A percentile compares a stretch with the other conserved stretches of the same genome.
These are phyloP conservation scores for Podarcis cretensis DNA, from an alignment of 2,113 vertebrate species.

Conservation along the genomic window DNA sequence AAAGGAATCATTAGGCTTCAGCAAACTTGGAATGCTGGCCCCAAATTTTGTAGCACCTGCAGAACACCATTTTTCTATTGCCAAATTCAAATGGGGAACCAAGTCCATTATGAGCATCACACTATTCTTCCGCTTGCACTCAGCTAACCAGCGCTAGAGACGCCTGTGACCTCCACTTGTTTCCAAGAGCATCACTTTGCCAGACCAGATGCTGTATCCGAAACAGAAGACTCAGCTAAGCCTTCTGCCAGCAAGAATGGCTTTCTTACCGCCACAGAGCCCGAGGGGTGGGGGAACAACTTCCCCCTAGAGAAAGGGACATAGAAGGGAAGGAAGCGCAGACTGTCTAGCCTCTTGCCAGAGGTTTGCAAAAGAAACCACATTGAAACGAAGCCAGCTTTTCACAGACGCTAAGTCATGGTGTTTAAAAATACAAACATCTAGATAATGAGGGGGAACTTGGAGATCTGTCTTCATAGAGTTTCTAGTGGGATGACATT, in stretches of 20 bases:
- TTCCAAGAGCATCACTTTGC: conserved; percentile 13
- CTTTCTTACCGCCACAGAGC: conserved; percentile 31
- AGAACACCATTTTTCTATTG: neutral
- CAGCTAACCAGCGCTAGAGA: neutral
- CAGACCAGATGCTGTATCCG: conserved; percentile 26
- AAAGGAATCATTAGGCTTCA: neutral
- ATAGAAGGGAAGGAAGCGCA: conserved; percentile 32
- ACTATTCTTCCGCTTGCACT: neutral
- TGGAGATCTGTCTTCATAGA: conserved; percentile 52
- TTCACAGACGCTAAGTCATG: conserved; percentile 32
- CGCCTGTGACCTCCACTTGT: neutral
- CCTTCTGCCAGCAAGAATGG: neutral
- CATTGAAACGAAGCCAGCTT: conserved; percentile 30
- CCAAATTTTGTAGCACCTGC: neutral
- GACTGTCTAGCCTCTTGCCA: conserved; percentile 29
- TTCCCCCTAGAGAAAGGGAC: conserved; percentile 24
- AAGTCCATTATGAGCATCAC: too few species aligned
- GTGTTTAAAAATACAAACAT: conserved; percentile 57
- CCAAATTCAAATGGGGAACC: neutral
- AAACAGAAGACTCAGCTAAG: neutral
- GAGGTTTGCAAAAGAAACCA: conserved; percentile 38
- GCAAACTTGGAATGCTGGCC: neutral
- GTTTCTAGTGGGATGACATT: conserved; percentile 45
- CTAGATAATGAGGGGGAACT: conserved; percentile 59
- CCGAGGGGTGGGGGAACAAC: conserved; percentile 1